phyloP scores from a whole-genome alignment of 2,113 vertebrate species.

The Poecile atricapillus region DNA sequence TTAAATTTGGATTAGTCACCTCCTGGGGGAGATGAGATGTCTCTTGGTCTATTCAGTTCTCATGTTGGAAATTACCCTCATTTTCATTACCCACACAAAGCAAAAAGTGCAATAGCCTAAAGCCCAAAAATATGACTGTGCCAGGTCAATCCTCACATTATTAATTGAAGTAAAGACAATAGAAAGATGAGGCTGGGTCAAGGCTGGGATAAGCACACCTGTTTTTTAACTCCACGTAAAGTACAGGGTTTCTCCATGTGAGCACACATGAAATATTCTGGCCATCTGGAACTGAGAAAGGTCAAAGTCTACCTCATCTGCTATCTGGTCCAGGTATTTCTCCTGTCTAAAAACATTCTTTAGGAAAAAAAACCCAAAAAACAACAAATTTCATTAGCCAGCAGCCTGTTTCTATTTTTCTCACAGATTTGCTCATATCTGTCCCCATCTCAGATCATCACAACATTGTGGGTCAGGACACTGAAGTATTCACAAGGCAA shows the following conservation, averaged over 20 bases:
- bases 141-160: background rate
- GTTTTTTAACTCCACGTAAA: background rate
- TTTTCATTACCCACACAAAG: background rate
- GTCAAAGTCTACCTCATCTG: background rate
- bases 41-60: background rate
- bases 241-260: background rate
- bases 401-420: background rate
- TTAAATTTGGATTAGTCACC: slow-evolving; percentile 13
- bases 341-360: background rate
- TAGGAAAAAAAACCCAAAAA: background rate
- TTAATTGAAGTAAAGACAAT: background rate
- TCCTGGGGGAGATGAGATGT: background rate
- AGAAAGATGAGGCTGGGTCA: background rate
- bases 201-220: background rate
- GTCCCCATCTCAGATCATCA: background rate
- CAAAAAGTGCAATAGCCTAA: background rate
- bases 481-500: background rate
- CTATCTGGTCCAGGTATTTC: background rate
- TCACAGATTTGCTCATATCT: background rate
- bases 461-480: background rate
- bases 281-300: background rate
- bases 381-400: background rate
- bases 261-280: background rate
- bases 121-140: background rate
- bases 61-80: background rate